Percentiles rank a stretch among this genome's conserved stretches.
phyloP scores from a whole-genome alignment of 2,797 vertebrate species.

The Psittacula echo region DNA sequence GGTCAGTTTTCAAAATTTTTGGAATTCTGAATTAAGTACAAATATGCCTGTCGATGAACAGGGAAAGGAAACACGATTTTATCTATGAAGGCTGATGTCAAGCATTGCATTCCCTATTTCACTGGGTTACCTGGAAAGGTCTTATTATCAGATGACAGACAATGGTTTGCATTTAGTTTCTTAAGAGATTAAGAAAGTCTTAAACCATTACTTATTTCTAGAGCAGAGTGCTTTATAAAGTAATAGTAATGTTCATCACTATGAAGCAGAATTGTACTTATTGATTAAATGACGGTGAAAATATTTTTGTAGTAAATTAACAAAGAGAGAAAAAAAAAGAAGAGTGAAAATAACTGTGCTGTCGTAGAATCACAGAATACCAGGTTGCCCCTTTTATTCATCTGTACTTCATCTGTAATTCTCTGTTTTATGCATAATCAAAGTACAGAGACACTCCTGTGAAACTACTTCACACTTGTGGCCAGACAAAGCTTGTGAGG shows the following conservation, averaged over 20 bases:
- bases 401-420: neutral
- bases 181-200: slow-evolving; percentile 18
- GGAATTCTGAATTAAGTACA: neutral
- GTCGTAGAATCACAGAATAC: neutral
- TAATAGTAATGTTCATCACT: slow-evolving; percentile 42
- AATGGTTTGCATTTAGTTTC: slow-evolving; percentile 52
- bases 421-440: neutral
- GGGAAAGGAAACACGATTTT: neutral
- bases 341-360: neutral
- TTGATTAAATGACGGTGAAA: neutral
- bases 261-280: slow-evolving; percentile 11
- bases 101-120: neutral
- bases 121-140: neutral
- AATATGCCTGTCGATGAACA: neutral
- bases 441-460: neutral
- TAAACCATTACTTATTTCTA: slow-evolving; percentile 19
- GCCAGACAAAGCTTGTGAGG: neutral
- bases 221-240: neutral
- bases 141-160: neutral
- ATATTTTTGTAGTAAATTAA: neutral
- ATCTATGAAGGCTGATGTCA: neutral
- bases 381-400: neutral
- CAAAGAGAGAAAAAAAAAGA: neutral
- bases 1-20: neutral
- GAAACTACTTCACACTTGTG: neutral